phyloP scores from a whole-genome alignment of 2,113 vertebrate species.

The Helogale parvula region DNA sequence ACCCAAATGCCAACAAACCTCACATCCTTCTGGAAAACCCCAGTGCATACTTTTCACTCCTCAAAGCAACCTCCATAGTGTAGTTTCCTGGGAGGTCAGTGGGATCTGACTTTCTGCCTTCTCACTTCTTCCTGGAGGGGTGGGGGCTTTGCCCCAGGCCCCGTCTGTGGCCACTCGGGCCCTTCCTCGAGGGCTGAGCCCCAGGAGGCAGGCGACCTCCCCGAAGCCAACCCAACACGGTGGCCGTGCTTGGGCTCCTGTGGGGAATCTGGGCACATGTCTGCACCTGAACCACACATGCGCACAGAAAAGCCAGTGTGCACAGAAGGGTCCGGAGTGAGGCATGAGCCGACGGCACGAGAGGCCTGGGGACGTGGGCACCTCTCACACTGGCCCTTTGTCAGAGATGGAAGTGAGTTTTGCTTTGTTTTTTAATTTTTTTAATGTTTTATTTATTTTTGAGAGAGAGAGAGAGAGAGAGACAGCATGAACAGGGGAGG shows the following conservation, averaged over 20 bases:
- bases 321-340: rapidly evolving
- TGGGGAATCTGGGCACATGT: neutral
- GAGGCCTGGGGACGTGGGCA: rapidly evolving
- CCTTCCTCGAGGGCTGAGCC: rapidly evolving
- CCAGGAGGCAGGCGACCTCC: neutral
- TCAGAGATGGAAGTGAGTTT: rapidly evolving
- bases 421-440: too few species aligned
- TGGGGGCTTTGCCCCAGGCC: neutral
- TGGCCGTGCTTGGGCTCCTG: rapidly evolving
- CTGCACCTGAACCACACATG: neutral
- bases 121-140: neutral
- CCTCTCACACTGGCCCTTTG: rapidly evolving
- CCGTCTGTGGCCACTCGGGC: rapidly evolving
- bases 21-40: neutral
- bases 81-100: neutral
- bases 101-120: neutral
- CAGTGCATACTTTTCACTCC: neutral
- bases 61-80: neutral
- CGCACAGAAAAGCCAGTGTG: neutral
- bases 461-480: too few species aligned
- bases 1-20: neutral
- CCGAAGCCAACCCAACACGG: too few species aligned
- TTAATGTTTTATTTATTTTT: too few species aligned
- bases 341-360: rapidly evolving
- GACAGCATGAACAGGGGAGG: too few species aligned